Evolutionary conservation across 2,888 invertebrate genomes (phyloP).

Genomic region (Drosophila colorata): DNA sequence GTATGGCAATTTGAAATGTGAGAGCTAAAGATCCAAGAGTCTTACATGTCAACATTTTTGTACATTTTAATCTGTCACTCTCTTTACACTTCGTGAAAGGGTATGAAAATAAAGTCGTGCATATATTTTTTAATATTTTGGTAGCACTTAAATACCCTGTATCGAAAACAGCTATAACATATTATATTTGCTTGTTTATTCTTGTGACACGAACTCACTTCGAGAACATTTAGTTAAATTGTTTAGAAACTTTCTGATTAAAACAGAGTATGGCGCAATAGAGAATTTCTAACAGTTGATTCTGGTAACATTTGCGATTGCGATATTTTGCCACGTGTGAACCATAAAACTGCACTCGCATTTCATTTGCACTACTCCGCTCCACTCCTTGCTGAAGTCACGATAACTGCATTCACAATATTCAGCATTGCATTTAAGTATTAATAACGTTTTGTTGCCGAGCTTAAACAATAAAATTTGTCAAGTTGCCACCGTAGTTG

Average conservation of each 20-base stretch:
- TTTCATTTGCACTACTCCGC: background rate
- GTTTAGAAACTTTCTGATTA: too few relatives aligned
- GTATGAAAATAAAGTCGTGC: slow-evolving; percentile 50
- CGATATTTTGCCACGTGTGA: slow-evolving; percentile 36
- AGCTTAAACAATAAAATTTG: slow-evolving; percentile 77
- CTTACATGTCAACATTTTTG: too few relatives aligned
- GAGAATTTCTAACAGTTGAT: background rate
- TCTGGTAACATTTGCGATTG: background rate
- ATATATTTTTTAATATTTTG: slow-evolving; percentile 41
- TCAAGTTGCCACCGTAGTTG: slow-evolving; percentile 75
- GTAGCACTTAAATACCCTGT: background rate
- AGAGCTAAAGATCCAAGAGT: too few relatives aligned
- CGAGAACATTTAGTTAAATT: too few relatives aligned
- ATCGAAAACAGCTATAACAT: background rate
- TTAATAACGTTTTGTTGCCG: slow-evolving; percentile 67
- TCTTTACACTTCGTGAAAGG: too few relatives aligned
- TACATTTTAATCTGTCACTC: too few relatives aligned
- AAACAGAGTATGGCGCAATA: too few relatives aligned
- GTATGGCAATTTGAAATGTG: too few relatives aligned
- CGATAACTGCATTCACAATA: slow-evolving; percentile 18
- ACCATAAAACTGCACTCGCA: slow-evolving; percentile 11
- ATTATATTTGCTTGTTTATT: too few relatives aligned
- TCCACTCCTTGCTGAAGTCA: background rate
- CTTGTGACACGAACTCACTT: too few relatives aligned
- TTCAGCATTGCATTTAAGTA: slow-evolving; percentile 55